A percentile compares a stretch with the other conserved stretches of the same genome.
Evolutionary conservation across 1,140 invertebrate genomes (phyloP).

Genomic region (Aphis gossypii): DNA sequence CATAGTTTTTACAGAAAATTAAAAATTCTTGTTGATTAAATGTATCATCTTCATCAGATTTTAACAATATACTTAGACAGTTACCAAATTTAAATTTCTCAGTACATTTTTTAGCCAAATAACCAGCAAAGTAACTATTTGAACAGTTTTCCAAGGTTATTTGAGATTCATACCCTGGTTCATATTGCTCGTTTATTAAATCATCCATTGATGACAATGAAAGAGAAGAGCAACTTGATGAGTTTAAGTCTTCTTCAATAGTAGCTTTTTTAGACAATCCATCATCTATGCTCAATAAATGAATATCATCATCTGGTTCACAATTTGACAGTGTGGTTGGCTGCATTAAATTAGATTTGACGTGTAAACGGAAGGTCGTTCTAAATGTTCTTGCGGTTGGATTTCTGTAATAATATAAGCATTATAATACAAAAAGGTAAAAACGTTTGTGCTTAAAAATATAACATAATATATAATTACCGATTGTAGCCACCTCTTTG

Average conservation of each 20-base stretch:
- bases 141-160: neutral
- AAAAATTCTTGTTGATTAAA: too few relatives aligned
- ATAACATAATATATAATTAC: neutral
- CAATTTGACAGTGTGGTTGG: too few relatives aligned
- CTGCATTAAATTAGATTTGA: neutral
- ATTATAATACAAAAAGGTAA: neutral
- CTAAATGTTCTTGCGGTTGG: neutral
- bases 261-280: neutral
- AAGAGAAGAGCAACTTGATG: slow-evolving; percentile 19
- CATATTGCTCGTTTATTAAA: neutral
- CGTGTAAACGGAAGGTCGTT: neutral
- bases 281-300: neutral
- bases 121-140: slow-evolving; percentile 15
- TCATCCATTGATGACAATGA: slow-evolving; percentile 5
- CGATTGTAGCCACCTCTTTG: neutral
- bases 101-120: neutral
- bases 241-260: neutral
- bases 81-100: neutral
- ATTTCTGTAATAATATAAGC: neutral
- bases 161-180: neutral
- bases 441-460: neutral
- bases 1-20: too few relatives aligned
- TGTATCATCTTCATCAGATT: too few relatives aligned
- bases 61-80: neutral
- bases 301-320: too few relatives aligned